Evolutionary conservation across 2,888 invertebrate species (phyloP), one percentile per base, ranked within the genome.

Genomic region (Sarcophaga carnaria): DNA sequence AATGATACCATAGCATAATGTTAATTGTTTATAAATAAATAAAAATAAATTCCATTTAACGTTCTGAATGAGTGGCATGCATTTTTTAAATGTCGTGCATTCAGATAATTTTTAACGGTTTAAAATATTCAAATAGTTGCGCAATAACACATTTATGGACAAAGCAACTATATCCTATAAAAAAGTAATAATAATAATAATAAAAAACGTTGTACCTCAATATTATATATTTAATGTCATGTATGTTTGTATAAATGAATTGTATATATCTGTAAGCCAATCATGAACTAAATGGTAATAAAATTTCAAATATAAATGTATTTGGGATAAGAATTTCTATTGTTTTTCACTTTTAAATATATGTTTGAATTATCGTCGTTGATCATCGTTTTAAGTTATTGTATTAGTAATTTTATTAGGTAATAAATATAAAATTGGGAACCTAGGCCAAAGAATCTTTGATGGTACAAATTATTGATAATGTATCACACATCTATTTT

Each of bases 161-260:
- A 69, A 66, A 17, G 10, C 45, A 67, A 54, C 59, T 67, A 22
- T 60, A 71, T 80, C 71, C 79, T 80, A 80, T 64, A 80, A 17
- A 80, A 17, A 64, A 63, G 45, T 64, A 59, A 54, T 59, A 59
- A 4, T 59, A 62, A 69, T 45, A 62, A 62, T 2, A 47, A 63
- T 6, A 14, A 62, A 72, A 54, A 67, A 75, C 81, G 63, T 17
- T 75, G 25, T 81, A 81, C 69, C 75, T 75, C 75, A 81, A 67
- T 60, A 62, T 62, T 62, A 75, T 75, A 75, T 75, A 54, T 54
- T 69, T 37, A 80, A 60, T 10, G 37, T 10, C 37, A 37, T 37
- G 37, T 37, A 67, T 67, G 47, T 62, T 25, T 47, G 37, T 60
- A 62, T 74, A 22, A 47, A 60, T 80, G 8, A 37, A 37, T 37